Evolutionary conservation across 2,888 invertebrate genomes (phyloP).

Genomic region (Scrobipalpa atriplicella): DNA sequence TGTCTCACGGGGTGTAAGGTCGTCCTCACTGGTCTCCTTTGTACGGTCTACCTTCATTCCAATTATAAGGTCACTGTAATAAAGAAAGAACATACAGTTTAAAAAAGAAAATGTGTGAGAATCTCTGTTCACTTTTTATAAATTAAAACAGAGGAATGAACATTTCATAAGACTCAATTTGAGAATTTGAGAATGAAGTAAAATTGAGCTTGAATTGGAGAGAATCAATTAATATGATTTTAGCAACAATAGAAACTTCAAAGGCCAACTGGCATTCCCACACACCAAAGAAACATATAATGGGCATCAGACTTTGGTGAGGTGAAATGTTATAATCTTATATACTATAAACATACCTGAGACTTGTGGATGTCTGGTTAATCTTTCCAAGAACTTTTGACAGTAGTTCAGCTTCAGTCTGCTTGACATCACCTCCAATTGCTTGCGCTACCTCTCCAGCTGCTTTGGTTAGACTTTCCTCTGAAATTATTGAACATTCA

Average conservation of each 20-base stretch:
- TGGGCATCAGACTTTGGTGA: too few species aligned
- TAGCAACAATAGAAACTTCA: too few species aligned
- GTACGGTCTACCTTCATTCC: conserved; percentile 90
- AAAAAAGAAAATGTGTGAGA: too few species aligned
- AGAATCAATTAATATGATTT: too few species aligned
- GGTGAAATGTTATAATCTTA: background rate
- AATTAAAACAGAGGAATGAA: too few species aligned
- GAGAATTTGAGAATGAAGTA: too few species aligned
- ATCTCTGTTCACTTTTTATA: too few species aligned
- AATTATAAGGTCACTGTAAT: conserved; percentile 86
- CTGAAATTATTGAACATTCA: conserved; percentile 45
- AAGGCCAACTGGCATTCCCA: too few species aligned
- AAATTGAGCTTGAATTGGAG: too few species aligned
- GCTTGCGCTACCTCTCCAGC: conserved; percentile 88
- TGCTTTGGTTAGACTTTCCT: conserved; percentile 81
- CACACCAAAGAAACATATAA: too few species aligned
- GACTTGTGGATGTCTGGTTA: conserved; percentile 66
- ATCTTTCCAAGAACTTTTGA: conserved; percentile 85
- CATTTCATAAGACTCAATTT: too few species aligned
- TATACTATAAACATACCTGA: conserved; percentile 54
- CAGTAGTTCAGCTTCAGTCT: conserved; percentile 89
- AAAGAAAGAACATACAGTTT: background rate
- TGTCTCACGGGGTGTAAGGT: conserved; percentile 50
- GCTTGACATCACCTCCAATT: conserved; percentile 85
- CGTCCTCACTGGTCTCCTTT: conserved; percentile 60